Evolutionary conservation across 2,888 invertebrate genomes (phyloP).

Genomic region (Drosophila anomelani): DNA sequence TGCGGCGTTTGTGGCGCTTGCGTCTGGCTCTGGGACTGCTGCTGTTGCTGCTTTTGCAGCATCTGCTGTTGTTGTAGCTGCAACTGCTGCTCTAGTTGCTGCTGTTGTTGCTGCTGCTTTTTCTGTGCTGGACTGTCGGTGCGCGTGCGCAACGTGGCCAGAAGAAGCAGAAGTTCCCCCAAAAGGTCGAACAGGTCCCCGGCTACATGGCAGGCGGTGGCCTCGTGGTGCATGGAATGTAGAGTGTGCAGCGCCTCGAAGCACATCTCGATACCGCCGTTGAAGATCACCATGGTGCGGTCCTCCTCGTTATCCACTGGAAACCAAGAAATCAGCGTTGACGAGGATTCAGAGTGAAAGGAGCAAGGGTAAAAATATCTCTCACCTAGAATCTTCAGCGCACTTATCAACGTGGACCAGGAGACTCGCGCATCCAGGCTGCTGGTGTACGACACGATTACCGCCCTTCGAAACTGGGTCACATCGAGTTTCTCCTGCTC

Average conservation of each 20-base stretch:
- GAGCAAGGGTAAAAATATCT: not conserved
- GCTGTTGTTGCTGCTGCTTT: slow-evolving; percentile 77
- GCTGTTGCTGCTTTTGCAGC: slow-evolving; percentile 72
- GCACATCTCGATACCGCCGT: slow-evolving; percentile 91
- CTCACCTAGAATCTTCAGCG: slow-evolving; percentile 90
- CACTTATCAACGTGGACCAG: slow-evolving; percentile 97
- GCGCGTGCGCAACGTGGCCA: slow-evolving; percentile 88
- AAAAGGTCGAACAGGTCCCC: slow-evolving; percentile 94
- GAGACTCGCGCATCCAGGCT: slow-evolving; percentile 95
- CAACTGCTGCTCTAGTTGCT: slow-evolving; percentile 70
- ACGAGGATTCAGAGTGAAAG: not conserved
- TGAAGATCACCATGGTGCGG: slow-evolving; percentile 94
- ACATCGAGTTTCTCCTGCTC: slow-evolving; percentile 93
- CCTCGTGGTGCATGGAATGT: slow-evolving; percentile 97
- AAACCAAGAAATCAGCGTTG: not conserved
- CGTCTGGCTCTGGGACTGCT: slow-evolving; percentile 68
- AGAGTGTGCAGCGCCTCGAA: slow-evolving; percentile 94
- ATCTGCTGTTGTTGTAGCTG: slow-evolving; percentile 72
- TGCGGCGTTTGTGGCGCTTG: slow-evolving; percentile 75
- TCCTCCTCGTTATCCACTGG: slow-evolving; percentile 94
- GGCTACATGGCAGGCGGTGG: slow-evolving; percentile 94
- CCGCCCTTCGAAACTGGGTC: slow-evolving; percentile 93
- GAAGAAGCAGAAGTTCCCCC: slow-evolving; percentile 90
- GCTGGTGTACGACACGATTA: slow-evolving; percentile 94
- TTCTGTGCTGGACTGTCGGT: slow-evolving; percentile 83